Conservation (phyloP, 1,140 invertebrate species). For the Phthorimaea operculella region DNA sequence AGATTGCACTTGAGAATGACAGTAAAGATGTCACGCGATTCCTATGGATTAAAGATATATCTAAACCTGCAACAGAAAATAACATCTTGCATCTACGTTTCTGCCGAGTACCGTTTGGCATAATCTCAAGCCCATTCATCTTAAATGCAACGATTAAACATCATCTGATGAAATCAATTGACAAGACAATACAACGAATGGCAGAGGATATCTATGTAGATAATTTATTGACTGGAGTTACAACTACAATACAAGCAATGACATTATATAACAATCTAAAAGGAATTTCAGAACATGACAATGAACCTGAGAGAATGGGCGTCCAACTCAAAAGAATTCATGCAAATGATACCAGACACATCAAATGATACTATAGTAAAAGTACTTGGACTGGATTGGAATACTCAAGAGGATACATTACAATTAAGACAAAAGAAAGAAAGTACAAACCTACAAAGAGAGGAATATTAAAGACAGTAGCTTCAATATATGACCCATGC, state of each 20-base stretch:
- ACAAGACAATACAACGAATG: background rate
- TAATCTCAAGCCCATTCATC: slow-evolving; percentile 11
- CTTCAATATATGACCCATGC: too few species aligned
- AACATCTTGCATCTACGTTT: slow-evolving; percentile 7
- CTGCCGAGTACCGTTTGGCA: slow-evolving; percentile 6
- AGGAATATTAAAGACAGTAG: too few species aligned
- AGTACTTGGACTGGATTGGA: too few species aligned
- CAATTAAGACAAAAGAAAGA: too few species aligned
- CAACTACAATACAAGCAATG: background rate
- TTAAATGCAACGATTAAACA: slow-evolving; percentile 9
- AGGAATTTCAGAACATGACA: background rate
- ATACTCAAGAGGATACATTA: too few species aligned
- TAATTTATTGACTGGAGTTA: slow-evolving; percentile 4
- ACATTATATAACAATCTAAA: background rate
- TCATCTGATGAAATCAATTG: background rate
- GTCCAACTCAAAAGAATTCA: background rate
- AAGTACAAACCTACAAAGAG: too few species aligned
- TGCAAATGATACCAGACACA: slow-evolving; percentile 1
- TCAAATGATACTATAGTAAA: too few species aligned
- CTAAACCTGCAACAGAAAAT: background rate
- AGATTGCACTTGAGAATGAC: too few species aligned
- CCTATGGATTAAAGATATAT: slow-evolving; percentile 6
- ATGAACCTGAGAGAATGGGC: slow-evolving; percentile 11
- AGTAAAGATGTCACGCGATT: slow-evolving; percentile 4
- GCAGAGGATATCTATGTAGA: slow-evolving; percentile 11